These are phyloP conservation scores for Galerucella nymphaeae DNA, from an alignment of 2,888 invertebrate species.

Conservation along the genomic window DNA sequence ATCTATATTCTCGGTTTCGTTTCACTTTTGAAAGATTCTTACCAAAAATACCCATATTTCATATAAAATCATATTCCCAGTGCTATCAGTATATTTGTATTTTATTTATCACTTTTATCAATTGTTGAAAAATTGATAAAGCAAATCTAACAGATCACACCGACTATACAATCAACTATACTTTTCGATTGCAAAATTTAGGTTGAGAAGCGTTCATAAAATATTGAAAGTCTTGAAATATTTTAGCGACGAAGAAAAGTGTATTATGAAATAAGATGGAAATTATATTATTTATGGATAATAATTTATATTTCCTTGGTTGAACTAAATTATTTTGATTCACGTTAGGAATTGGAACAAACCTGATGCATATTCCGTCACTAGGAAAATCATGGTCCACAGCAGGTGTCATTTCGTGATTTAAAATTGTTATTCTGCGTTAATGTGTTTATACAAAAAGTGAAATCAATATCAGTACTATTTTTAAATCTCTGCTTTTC, in stretches of 20 bases:
- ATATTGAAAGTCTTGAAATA: neutral
- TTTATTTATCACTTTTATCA: constrained; percentile 23
- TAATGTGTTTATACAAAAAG: neutral
- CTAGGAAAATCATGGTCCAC: neutral
- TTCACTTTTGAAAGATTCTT: neutral
- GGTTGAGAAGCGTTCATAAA: neutral
- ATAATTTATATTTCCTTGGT: neutral
- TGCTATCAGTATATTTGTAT: constrained; percentile 19
- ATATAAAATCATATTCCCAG: constrained; percentile 6
- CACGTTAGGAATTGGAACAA: no score
- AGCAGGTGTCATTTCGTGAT: neutral
- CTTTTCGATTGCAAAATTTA: neutral
- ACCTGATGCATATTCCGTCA: neutral
- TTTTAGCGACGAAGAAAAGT: neutral
- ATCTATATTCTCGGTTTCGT: neutral
- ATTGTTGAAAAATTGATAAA: constrained; percentile 22
- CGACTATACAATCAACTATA: constrained; percentile 12
- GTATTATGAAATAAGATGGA: neutral
- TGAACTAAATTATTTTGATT: neutral
- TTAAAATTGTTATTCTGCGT: neutral
- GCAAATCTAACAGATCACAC: constrained; percentile 9
- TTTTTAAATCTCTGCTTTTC: neutral
- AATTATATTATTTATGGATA: neutral
- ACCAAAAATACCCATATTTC: constrained; percentile 9
- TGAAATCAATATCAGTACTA: neutral